Base-by-base conservation (phyloP, 2,113 vertebrate genomes). In the Percina caprodes region DNA sequence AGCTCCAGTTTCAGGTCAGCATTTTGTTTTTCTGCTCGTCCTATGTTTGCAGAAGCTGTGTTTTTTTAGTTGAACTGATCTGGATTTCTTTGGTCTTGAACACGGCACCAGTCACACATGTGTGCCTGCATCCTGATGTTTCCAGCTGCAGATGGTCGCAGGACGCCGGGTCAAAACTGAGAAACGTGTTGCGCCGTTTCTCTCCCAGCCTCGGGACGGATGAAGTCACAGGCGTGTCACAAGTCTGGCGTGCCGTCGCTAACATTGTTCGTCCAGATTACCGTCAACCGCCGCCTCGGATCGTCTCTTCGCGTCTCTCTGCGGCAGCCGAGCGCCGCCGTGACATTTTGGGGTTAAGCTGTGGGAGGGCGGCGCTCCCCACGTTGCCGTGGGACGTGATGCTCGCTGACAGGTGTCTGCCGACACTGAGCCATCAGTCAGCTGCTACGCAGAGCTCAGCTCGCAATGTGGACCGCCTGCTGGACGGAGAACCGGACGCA, bases 301-400 rank as follows among this genome's bases (percentile, higher is more conserved):
- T 83, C 26, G 76, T 68, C 51, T 69, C 66, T 33, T 65, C 80
- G 18, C 21, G 63, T 82, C 80, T 21, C 5, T 61, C 6, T 8
- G 66, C 51, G 33, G 80, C 74, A 33, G 24, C 30, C 66, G 11
- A 33, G 69, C 5, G 69, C 19, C 10, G 48, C 10, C 4, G 18
- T 91, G 91, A 91, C 80, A n/a, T 87, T 92, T 92, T 91, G 88
- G 80, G 91, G 91, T 91, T 91, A 90, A 91, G 84, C 86, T 82
- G 82, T 85, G 70, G 73, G 79, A 78, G 52, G 72, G 33, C 30
- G 18, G 45, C 3, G 58, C 68, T 71, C 33, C 52, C 46, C 10
- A 42, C 59, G n/a, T 30, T 4, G 69, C 65, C 3, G 35, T 39
- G 10, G 82, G 84, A 88, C 24, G 42, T 67, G 83, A 89, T 84